Percentiles rank a stretch among this genome's conserved stretches.
Conservation (phyloP, 2,797 vertebrate genomes). For the Protosalanx chinensis region DNA sequence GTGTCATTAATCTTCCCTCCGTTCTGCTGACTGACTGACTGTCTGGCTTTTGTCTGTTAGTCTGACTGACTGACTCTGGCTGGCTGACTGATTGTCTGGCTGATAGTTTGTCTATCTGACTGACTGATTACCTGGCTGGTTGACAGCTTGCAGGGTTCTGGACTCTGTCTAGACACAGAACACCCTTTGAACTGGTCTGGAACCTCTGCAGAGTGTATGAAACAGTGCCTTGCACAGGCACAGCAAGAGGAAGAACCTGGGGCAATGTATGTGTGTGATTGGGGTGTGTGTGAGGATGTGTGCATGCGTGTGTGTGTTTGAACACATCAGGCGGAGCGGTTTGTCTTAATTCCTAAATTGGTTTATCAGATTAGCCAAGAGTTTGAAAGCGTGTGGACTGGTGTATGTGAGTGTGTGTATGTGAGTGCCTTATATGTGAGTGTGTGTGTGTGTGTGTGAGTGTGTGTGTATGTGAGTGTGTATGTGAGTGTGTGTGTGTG, state of each 20-base stretch:
- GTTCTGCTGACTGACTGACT: slow-evolving; percentile 9
- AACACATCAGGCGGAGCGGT: too few species aligned
- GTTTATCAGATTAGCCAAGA: background rate
- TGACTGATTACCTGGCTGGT: background rate
- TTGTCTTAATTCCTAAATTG: background rate
- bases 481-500: background rate
- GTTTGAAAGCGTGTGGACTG: background rate
- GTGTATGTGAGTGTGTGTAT: slow-evolving; percentile 6
- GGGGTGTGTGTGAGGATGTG: slow-evolving; percentile 9
- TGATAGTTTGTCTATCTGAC: slow-evolving; percentile 9
- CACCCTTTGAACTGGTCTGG: slow-evolving; percentile 32
- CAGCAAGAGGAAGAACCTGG: slow-evolving; percentile 19
- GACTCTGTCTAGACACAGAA: slow-evolving; percentile 49
- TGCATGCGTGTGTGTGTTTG: slow-evolving; percentile 16
- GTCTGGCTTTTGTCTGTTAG: slow-evolving; percentile 25
- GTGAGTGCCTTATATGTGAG: slow-evolving; percentile 19
- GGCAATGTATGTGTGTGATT: slow-evolving; percentile 14
- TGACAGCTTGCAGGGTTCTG: slow-evolving; percentile 50
- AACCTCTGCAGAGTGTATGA: slow-evolving; percentile 26
- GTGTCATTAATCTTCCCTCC: slow-evolving; percentile 15
- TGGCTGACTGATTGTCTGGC: too few species aligned
- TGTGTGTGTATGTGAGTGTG: background rate
- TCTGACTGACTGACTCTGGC: background rate
- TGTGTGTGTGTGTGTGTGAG: background rate
- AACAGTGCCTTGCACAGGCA: slow-evolving; percentile 16